These are phyloP conservation scores for Lamellibrachia luymesi DNA, from an alignment of 1,140 invertebrate genomes.

Conservation along the genomic window DNA sequence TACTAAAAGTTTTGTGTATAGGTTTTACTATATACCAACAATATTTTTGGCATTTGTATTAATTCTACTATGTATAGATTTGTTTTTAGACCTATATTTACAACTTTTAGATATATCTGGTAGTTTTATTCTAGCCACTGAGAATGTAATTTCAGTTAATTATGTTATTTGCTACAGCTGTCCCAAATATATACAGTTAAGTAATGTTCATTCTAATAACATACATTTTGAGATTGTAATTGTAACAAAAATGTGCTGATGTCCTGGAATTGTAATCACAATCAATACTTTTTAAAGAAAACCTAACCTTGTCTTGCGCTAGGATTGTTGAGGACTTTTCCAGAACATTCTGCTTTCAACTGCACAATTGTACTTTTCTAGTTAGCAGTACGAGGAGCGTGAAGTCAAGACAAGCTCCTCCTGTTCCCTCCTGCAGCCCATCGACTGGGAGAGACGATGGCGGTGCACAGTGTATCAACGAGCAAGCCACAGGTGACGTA, in stretches of 20 bases:
- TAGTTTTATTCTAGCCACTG: not conserved
- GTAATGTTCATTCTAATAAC: not conserved
- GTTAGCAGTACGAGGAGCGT: not conserved
- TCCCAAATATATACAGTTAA: not conserved
- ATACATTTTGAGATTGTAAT: not conserved
- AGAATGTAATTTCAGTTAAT: too few species aligned
- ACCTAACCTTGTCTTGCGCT: not conserved
- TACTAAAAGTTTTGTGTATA: too few species aligned
- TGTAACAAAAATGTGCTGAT: not conserved
- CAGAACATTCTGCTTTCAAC: not conserved
- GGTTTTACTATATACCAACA: not conserved
- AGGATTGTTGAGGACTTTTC: not conserved
- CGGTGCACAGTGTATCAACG: not conserved
- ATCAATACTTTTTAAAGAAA: not conserved
- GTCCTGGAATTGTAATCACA: not conserved
- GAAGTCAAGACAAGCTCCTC: not conserved
- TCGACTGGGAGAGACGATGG: not conserved
- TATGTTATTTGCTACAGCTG: not conserved
- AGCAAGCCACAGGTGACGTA: not conserved
- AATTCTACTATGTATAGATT: not conserved
- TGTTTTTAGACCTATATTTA: not conserved
- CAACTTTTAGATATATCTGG: not conserved
- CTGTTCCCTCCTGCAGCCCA: not conserved
- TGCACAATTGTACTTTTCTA: not conserved
- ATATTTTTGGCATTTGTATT: not conserved